Percentiles rank a stretch among this genome's conserved stretches.
phyloP scores from a whole-genome alignment of 2,113 vertebrate genomes.

The Ibidorhyncha struthersii region DNA sequence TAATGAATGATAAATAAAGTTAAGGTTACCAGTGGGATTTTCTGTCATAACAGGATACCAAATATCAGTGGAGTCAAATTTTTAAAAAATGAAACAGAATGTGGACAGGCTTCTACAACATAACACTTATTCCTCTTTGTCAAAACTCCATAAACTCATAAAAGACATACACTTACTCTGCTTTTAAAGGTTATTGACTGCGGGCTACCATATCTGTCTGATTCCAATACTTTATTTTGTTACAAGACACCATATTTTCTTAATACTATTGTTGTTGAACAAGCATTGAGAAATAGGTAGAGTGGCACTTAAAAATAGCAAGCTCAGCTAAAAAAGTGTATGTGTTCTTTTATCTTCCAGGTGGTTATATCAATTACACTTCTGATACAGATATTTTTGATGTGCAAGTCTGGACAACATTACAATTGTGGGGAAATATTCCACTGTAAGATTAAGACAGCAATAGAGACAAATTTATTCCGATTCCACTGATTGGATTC shows the following conservation, averaged over 20 bases:
- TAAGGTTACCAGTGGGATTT: neutral
- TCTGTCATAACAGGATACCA: neutral
- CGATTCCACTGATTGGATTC: neutral
- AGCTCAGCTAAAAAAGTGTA: neutral
- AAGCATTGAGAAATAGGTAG: neutral
- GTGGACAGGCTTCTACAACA: neutral
- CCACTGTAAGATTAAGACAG: neutral
- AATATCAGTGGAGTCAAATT: neutral
- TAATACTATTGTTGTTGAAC: neutral
- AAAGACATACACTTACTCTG: neutral
- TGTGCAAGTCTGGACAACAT: neutral
- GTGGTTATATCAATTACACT: neutral
- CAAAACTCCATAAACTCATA: neutral
- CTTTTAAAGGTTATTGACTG: neutral
- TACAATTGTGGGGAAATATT: neutral
- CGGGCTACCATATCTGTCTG: accelerated
- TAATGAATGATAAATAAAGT: neutral
- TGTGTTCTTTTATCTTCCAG: neutral
- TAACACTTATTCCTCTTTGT: neutral
- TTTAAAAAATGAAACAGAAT: neutral
- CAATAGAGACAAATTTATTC: neutral
- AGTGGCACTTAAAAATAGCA: neutral
- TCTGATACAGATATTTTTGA: neutral
- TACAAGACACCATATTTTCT: neutral
- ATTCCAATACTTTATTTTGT: neutral